phyloP scores from a whole-genome alignment of 2,888 invertebrate genomes.

The Scaptodrosophila latifasciaeformis region DNA sequence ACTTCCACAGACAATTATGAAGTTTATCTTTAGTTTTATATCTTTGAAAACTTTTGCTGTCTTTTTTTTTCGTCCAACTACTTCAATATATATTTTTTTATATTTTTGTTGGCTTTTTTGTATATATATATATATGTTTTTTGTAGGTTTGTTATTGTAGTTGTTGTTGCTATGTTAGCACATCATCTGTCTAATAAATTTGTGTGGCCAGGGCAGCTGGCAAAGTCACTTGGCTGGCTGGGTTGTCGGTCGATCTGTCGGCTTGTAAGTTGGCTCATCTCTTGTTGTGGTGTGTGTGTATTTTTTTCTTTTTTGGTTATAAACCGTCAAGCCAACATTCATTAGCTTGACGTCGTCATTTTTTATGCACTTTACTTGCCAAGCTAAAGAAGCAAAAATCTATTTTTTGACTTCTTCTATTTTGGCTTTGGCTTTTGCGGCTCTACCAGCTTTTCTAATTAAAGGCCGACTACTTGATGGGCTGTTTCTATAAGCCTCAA shows the following conservation, averaged over 20 bases:
- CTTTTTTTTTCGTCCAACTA: too few relatives aligned
- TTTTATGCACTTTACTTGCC: slow-evolving; percentile 32
- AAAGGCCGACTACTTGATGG: slow-evolving; percentile 51
- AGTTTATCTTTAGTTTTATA: slow-evolving; percentile 53
- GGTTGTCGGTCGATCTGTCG: neutral
- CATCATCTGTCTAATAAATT: slow-evolving; percentile 62
- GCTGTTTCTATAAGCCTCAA: slow-evolving; percentile 16
- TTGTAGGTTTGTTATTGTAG: slow-evolving; percentile 5
- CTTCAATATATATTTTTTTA: slow-evolving; percentile 7
- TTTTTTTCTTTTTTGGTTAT: neutral
- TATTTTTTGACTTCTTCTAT: slow-evolving; percentile 10
- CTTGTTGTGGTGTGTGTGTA: neutral
- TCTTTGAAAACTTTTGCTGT: slow-evolving; percentile 23
- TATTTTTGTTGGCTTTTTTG: slow-evolving; percentile 1
- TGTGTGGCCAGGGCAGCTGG: slow-evolving; percentile 30
- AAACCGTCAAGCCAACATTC: slow-evolving; percentile 27
- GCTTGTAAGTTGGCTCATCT: neutral
- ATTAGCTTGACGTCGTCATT: slow-evolving; percentile 38
- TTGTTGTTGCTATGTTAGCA: slow-evolving; percentile 42
- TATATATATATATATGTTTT: neutral
- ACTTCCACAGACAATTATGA: slow-evolving; percentile 54
- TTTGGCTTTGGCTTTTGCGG: slow-evolving; percentile 22
- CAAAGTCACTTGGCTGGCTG: neutral
- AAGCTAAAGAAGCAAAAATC: slow-evolving; percentile 16
- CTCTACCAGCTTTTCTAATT: slow-evolving; percentile 56